Percentiles rank a stretch among this genome's conserved stretches.
phyloP scores from a whole-genome alignment of 1,140 invertebrate species.

The Meteorus sp. region DNA sequence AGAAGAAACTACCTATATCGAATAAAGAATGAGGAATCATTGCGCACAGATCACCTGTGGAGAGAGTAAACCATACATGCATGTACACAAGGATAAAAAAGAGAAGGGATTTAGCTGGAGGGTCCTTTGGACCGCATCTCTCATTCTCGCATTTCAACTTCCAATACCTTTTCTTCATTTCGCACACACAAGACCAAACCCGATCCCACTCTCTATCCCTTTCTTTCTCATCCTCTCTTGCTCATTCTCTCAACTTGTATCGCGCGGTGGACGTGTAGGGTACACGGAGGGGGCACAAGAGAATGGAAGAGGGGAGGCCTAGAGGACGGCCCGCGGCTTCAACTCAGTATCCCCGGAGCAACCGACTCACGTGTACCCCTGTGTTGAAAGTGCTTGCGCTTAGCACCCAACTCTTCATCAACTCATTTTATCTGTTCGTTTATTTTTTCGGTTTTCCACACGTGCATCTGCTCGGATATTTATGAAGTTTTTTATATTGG shows the following conservation, averaged over 20 bases:
- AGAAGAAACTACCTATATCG: slow-evolving; percentile 13
- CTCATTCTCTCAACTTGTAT: no score
- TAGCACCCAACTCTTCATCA: not conserved
- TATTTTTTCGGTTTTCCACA: slow-evolving; percentile 1
- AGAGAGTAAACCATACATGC: no score
- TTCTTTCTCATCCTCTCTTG: slow-evolving; percentile 6
- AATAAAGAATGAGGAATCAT: slow-evolving; percentile 16
- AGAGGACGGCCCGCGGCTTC: slow-evolving; percentile 58
- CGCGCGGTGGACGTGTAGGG: slow-evolving; percentile 24
- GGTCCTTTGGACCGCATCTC: not conserved
- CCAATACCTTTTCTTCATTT: not conserved
- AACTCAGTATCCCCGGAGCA: slow-evolving; percentile 58
- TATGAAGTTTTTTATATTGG: not conserved
- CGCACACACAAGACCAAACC: not conserved
- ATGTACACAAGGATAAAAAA: no score
- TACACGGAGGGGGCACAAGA: slow-evolving; percentile 26
- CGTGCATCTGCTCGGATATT: slow-evolving; percentile 7
- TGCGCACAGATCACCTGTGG: slow-evolving; percentile 7
- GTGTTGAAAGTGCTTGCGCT: slow-evolving; percentile 37
- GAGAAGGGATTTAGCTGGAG: slow-evolving; percentile 4
- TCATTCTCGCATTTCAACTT: slow-evolving; percentile 6
- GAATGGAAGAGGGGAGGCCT: slow-evolving; percentile 49
- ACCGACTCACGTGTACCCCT: slow-evolving; percentile 49
- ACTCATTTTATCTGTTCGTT: not conserved
- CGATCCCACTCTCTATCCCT: slow-evolving; percentile 9